Conservation (phyloP, 2,797 vertebrate genomes). For the Furcifer pardalis region DNA sequence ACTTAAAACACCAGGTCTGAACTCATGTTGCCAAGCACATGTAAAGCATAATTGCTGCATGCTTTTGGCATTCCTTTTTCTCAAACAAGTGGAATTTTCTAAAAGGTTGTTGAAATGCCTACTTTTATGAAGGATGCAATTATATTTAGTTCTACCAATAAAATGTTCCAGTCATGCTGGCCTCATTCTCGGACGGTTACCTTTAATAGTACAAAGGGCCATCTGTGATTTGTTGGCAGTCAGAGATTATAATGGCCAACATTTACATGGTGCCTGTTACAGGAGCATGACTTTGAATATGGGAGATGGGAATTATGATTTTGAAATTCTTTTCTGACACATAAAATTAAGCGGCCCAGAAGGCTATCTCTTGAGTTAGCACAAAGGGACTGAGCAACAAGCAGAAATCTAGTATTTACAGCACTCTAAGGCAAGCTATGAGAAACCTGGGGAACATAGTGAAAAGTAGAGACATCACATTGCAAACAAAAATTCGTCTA, state of each 20-base stretch:
- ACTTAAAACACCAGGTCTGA: background rate
- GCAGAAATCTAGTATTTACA: background rate
- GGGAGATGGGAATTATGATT: background rate
- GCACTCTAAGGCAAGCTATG: too few relatives aligned
- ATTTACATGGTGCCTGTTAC: background rate
- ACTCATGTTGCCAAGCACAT: background rate
- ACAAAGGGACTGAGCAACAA: background rate
- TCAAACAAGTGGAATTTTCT: background rate
- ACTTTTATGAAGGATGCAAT: background rate
- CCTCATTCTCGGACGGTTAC: constrained; percentile 13
- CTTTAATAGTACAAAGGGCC: background rate
- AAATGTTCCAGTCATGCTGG: background rate
- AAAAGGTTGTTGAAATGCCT: background rate
- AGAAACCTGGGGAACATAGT: too few relatives aligned
- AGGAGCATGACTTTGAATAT: background rate
- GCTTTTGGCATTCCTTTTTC: background rate
- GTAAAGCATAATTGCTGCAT: background rate
- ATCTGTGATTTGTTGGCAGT: constrained; percentile 12
- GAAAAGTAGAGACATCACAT: too few relatives aligned
- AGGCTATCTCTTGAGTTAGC: background rate
- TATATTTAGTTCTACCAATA: background rate
- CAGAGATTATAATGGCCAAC: background rate
- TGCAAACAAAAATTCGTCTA: too few relatives aligned
- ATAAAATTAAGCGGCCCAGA: background rate
- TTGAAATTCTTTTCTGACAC: background rate